These are phyloP conservation scores for Elachura formosa DNA, from an alignment of 2,113 vertebrate genomes.

Conservation along the genomic window DNA sequence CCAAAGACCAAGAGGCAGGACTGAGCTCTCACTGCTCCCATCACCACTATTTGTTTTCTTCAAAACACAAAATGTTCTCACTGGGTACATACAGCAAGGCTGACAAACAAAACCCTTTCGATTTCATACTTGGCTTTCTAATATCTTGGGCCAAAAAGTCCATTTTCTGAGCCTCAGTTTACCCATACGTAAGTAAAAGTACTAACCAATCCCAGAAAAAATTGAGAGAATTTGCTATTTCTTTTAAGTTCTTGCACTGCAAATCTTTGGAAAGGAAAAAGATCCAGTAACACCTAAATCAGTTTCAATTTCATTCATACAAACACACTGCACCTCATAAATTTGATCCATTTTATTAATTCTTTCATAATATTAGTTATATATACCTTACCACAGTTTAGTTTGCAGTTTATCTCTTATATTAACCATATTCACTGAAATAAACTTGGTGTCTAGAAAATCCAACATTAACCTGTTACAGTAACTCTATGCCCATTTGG, in stretches of 20 bases:
- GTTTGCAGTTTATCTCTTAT: not conserved
- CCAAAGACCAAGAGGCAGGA: not conserved
- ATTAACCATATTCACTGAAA: not conserved
- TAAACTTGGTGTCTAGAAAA: not conserved
- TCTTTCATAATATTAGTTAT: not conserved
- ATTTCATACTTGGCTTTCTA: not conserved
- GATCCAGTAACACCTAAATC: not conserved
- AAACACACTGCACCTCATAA: not conserved
- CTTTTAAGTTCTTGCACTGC: not conserved
- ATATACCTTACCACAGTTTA: not conserved
- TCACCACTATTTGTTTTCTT: not conserved
- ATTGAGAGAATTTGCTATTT: not conserved
- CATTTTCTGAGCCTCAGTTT: not conserved
- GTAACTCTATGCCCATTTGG: not conserved
- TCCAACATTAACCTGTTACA: not conserved
- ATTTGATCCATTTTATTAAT: not conserved
- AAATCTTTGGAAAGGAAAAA: not conserved
- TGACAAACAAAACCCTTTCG: not conserved
- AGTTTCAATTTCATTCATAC: not conserved
- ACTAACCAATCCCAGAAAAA: not conserved
- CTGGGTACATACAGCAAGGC: not conserved
- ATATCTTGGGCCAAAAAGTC: not conserved
- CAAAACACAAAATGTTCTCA: not conserved
- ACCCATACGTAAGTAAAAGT: not conserved
- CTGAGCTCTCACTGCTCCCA: not conserved